Evolutionary conservation across 2,888 invertebrate genomes (phyloP).

Genomic region (Phytoseiulus persimilis): DNA sequence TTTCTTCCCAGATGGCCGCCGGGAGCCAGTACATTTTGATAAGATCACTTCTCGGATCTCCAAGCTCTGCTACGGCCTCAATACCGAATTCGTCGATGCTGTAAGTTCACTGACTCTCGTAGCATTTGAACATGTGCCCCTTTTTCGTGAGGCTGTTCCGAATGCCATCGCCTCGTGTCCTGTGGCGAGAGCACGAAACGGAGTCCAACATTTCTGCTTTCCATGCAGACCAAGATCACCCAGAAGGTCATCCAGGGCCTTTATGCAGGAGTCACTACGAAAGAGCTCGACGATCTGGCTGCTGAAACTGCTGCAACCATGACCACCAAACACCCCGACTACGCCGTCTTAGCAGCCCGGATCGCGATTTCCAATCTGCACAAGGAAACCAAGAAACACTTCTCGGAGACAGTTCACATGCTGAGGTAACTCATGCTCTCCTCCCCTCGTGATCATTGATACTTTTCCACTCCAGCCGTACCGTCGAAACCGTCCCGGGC

Average conservation of each 20-base stretch:
- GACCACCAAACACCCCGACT: constrained; percentile 95
- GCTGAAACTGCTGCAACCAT: constrained; percentile 98
- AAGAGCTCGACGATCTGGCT: constrained; percentile 91
- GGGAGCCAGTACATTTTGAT: constrained; percentile 87
- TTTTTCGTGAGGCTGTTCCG: too few species aligned
- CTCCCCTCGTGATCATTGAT: background rate
- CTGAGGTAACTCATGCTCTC: constrained; percentile 48
- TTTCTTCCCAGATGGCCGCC: constrained; percentile 63
- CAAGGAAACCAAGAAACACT: constrained; percentile 91
- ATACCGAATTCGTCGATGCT: constrained; percentile 92
- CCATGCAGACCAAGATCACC: constrained; percentile 65
- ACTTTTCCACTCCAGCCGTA: background rate
- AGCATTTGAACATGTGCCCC: too few species aligned
- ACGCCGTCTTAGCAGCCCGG: constrained; percentile 63
- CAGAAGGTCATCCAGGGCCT: constrained; percentile 86
- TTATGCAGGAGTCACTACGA: constrained; percentile 90
- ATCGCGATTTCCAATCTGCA: constrained; percentile 95
- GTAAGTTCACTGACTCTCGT: constrained; percentile 59
- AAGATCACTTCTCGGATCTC: constrained; percentile 94
- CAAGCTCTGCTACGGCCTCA: constrained; percentile 87
- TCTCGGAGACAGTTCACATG: constrained; percentile 50
- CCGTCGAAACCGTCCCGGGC: too few species aligned
- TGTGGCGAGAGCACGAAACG: background rate
- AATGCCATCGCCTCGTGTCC: too few species aligned
- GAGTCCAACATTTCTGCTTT: constrained; percentile 41